Conservation (phyloP, 1,140 invertebrate species). For the Schlechtendalia chinensis region DNA sequence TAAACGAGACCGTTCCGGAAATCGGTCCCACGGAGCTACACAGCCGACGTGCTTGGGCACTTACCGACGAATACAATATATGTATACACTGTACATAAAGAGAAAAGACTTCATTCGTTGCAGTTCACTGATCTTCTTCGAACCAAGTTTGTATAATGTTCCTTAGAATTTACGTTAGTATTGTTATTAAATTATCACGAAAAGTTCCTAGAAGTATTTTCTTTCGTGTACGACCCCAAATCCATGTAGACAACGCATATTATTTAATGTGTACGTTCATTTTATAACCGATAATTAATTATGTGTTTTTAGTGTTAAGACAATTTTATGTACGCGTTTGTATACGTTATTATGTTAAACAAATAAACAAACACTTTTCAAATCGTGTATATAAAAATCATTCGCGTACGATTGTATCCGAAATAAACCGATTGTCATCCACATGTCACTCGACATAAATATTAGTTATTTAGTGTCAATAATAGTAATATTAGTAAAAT, state of each 20-base stretch:
- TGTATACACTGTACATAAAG: constrained; percentile 39
- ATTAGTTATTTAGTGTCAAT: too few species aligned
- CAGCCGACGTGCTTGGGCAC: not conserved
- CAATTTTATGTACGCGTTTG: constrained; percentile 16
- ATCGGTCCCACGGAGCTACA: not conserved
- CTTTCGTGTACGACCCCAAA: not conserved
- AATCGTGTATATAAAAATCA: not conserved
- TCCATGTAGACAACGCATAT: not conserved
- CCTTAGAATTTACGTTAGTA: constrained; percentile 20
- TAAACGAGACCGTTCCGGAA: not conserved
- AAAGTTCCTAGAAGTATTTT: constrained; percentile 14
- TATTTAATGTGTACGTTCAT: too few species aligned
- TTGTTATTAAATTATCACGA: not conserved
- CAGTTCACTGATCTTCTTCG: constrained; percentile 11
- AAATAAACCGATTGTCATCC: too few species aligned
- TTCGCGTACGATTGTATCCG: not conserved
- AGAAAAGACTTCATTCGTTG: constrained; percentile 34
- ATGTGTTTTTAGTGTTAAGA: not conserved
- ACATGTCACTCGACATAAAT: too few species aligned
- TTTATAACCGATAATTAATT: not conserved
- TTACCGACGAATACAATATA: not conserved
- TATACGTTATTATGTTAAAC: not conserved
- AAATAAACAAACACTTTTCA: not conserved
- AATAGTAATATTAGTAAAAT: too few species aligned
- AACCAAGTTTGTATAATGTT: constrained; percentile 22